These are phyloP conservation scores for Scomber japonicus DNA, from an alignment of 2,113 vertebrate species.

Conservation along the genomic window DNA sequence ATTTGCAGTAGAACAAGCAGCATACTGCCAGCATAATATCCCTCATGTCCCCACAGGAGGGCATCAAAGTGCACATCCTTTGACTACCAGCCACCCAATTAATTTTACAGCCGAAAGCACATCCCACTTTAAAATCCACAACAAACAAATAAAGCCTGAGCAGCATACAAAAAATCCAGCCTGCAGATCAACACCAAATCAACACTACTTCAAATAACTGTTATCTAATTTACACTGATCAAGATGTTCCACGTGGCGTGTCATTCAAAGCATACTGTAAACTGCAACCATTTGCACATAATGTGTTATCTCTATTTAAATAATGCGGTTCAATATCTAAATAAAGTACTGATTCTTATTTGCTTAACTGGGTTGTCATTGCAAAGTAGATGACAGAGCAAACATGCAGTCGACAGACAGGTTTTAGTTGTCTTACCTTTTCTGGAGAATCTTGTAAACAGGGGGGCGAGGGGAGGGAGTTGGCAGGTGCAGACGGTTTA, in stretches of 20 bases:
- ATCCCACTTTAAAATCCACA: conserved; percentile 48
- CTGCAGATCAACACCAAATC: neutral
- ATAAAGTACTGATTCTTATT: neutral
- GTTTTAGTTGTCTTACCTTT: conserved; percentile 56
- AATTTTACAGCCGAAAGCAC: conserved; percentile 24
- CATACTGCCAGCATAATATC: conserved; percentile 5
- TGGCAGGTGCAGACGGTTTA: conserved; percentile 90
- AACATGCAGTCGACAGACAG: neutral
- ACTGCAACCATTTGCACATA: neutral
- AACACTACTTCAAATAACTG: too few species aligned
- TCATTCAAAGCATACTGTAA: neutral
- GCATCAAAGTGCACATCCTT: conserved; percentile 64
- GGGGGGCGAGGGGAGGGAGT: conserved; percentile 64
- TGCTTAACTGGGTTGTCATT: neutral
- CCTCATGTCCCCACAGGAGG: conserved; percentile 72
- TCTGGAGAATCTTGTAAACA: conserved; percentile 40
- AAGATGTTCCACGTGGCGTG: neutral
- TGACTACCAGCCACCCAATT: conserved; percentile 14
- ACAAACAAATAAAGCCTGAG: conserved; percentile 46
- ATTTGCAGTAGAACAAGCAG: conserved; percentile 15
- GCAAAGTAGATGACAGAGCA: neutral
- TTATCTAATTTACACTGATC: neutral
- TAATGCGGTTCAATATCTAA: neutral
- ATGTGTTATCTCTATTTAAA: neutral
- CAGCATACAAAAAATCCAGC: neutral